phyloP scores from a whole-genome alignment of 2,113 vertebrate species.

The Leptobrachium ailaonicum region DNA sequence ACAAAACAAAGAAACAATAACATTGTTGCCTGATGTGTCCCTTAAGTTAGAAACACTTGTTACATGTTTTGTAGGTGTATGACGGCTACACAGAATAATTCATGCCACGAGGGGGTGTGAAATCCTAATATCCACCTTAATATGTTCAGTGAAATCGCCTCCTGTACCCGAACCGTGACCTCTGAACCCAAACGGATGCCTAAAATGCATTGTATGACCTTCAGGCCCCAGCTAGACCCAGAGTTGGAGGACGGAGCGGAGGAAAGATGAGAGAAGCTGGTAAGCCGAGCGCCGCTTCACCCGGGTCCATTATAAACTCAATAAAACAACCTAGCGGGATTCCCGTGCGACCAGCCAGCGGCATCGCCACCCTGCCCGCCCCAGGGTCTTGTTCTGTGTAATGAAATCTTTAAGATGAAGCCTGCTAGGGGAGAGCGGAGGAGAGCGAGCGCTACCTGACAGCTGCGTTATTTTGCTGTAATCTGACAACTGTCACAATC shows the following conservation, averaged over 20 bases:
- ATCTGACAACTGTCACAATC: slow-evolving; percentile 40
- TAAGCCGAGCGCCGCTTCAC: neutral
- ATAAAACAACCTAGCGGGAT: neutral
- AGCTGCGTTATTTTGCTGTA: slow-evolving; percentile 17
- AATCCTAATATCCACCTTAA: too few species aligned
- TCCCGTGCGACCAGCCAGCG: neutral
- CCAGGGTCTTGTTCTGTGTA: neutral
- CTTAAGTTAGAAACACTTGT: too few species aligned
- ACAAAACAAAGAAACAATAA: too few species aligned
- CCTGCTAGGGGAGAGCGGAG: slow-evolving; percentile 14
- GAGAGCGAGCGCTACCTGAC: neutral
- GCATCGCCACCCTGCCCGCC: neutral
- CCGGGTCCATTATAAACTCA: neutral
- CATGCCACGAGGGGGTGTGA: too few species aligned
- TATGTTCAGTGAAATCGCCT: too few species aligned
- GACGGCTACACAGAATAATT: too few species aligned
- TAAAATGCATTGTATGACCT: neutral
- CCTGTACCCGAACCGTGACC: neutral
- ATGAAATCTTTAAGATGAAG: slow-evolving; percentile 1
- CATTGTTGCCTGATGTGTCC: too few species aligned
- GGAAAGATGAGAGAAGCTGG: too few species aligned
- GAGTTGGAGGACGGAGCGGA: too few species aligned
- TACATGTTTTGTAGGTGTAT: too few species aligned
- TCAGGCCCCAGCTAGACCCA: too few species aligned
- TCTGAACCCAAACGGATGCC: neutral